Conservation (phyloP, 2,888 invertebrate species). For the Eremobia ochroleuca region DNA sequence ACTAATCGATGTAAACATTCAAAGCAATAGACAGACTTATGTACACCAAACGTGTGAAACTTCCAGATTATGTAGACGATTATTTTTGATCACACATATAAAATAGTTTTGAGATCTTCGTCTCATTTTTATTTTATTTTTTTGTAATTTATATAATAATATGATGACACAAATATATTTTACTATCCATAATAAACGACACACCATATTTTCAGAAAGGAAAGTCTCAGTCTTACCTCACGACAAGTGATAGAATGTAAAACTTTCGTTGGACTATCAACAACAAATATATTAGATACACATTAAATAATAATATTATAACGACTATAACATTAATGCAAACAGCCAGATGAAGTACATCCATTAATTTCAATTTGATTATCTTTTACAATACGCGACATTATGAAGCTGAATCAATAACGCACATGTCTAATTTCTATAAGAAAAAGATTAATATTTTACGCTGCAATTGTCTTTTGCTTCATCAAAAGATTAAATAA, state of each 20-base stretch:
- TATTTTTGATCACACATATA: conserved; percentile 58
- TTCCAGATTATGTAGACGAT: conserved; percentile 41
- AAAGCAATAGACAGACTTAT: conserved; percentile 46
- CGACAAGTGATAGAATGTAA: conserved; percentile 75
- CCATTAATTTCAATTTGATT: conserved; percentile 46
- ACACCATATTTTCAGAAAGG: conserved; percentile 70
- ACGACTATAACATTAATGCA: conserved; percentile 67
- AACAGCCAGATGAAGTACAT: conserved; percentile 64
- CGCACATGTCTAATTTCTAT: conserved; percentile 1
- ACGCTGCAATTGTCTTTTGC: conserved; percentile 12
- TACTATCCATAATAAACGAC: conserved; percentile 59
- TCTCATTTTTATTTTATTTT: conserved; percentile 48
- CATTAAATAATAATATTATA: conserved; percentile 68
- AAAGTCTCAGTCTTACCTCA: conserved; percentile 84
- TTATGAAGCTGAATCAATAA: conserved; percentile 50
- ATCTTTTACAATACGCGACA: conserved; percentile 28
- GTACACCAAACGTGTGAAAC: conserved; percentile 33
- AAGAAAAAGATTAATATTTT: conserved; percentile 16
- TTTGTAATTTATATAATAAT: conserved; percentile 48
- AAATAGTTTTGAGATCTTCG: conserved; percentile 58
- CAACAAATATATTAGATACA: conserved; percentile 72
- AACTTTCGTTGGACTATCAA: conserved; percentile 80
- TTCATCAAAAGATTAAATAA: conserved; percentile 7
- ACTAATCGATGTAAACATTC: conserved; percentile 32
- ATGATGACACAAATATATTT: conserved; percentile 59